Evolutionary conservation across 2,113 vertebrate genomes (phyloP), one percentile per base, ranked within the genome.

Genomic region (Chaenocephalus aceratus): DNA sequence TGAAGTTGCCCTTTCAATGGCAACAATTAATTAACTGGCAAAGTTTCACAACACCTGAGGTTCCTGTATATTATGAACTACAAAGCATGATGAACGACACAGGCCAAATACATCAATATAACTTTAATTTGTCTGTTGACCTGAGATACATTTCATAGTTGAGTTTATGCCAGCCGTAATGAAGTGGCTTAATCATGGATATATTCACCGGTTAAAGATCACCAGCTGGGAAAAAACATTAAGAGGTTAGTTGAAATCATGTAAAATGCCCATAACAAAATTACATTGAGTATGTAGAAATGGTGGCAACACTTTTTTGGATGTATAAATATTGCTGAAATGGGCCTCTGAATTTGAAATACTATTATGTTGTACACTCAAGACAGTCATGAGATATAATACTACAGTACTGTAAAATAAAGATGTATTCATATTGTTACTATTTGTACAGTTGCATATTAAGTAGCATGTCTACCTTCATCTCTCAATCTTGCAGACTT

Each of bases 1-100:
- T 18, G 2, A 21, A 49, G 16, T n/a, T 57, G 56, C 3, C 72
- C 56, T 79, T 82, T 30, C 48, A 44, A 60, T 53, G 46, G 30
- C 18, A 65, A 71, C 21, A 36, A 52, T 5, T 23, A 9, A 15
- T 48, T 3, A 45, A 23, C 34, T 5, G 12, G 3, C 6, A 11
- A 62, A n/a, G 10, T 45, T 45, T 49, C 44, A 64, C 6, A 10
- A 71, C 48, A 18, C 14, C 44, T 26, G 41, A 18, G 10, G 44
- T 41, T 26, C 14, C 12, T 30, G 12, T 62, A 5, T 48, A 7
- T 10, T 45, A 5, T 57, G 8, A 69, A 69, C 12, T 41, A 6
- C 36, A 41, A 41, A 41, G 15, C 6, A 8, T 9, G 5, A 15
- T 11, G 41, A 56, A 63, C 8, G 18, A 15, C 21, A 44, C 51